Conservation (phyloP, 2,797 vertebrate species). For the Centropyge bicolor region DNA sequence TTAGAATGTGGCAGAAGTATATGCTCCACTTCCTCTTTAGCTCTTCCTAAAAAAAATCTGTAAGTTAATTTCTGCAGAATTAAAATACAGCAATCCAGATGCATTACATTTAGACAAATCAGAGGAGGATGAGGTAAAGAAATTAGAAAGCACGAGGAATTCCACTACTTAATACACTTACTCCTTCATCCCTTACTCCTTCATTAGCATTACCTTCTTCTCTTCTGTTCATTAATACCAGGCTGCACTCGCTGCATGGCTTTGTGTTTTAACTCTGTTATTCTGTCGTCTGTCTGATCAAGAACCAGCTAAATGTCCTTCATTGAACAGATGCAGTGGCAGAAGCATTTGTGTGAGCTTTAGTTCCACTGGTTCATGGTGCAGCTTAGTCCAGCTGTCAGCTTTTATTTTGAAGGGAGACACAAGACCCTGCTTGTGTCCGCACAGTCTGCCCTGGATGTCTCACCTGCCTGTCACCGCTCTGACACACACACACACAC, state of each 20-base stretch:
- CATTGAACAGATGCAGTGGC: not conserved
- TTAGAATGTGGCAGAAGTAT: not conserved
- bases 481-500: slow-evolving; percentile 16
- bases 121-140: not conserved
- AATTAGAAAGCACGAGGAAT: not conserved
- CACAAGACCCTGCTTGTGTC: slow-evolving; percentile 69
- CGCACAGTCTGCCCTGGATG: slow-evolving; percentile 57
- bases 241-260: not conserved
- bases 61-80: not conserved
- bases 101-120: not conserved
- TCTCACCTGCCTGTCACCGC: slow-evolving; percentile 76
- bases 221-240: not conserved
- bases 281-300: not conserved
- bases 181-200: not conserved
- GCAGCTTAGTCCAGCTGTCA: slow-evolving; percentile 39
- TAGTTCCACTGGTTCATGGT: not conserved
- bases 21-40: not conserved
- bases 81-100: not conserved
- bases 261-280: not conserved
- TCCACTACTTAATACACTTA: not conserved
- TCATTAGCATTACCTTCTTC: not conserved
- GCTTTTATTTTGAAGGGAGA: slow-evolving; percentile 61
- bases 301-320: not conserved
- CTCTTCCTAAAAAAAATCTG: not conserved
- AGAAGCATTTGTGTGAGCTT: not conserved